phyloP scores from a whole-genome alignment of 2,888 invertebrate genomes.

The Leptinotarsa peninsularis region DNA sequence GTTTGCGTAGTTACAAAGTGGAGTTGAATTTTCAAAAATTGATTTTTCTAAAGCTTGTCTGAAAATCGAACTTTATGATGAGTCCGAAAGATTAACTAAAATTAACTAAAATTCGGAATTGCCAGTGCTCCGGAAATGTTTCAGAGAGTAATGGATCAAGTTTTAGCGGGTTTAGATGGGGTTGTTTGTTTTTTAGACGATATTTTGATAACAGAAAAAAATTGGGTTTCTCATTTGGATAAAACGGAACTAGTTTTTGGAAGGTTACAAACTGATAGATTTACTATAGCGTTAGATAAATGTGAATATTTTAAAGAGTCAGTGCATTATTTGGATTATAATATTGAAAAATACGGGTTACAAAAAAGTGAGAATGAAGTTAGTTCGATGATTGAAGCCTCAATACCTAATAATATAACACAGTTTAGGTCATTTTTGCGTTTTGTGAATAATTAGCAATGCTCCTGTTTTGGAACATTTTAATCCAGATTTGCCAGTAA shows the following conservation, averaged over 20 bases:
- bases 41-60: too few species aligned
- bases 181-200: too few species aligned
- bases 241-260: constrained; percentile 49
- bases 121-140: constrained; percentile 55
- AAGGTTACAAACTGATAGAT: constrained; percentile 47
- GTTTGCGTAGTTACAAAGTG: too few species aligned
- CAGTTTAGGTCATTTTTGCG: constrained; percentile 15
- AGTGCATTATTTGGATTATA: constrained; percentile 56
- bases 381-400: constrained; percentile 40
- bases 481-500: too few species aligned
- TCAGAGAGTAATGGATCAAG: constrained; percentile 41
- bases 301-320: constrained; percentile 57
- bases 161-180: too few species aligned
- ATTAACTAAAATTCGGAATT: constrained; percentile 59
- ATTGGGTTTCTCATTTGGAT: constrained; percentile 45
- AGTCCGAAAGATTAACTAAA: constrained; percentile 51
- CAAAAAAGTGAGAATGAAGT: constrained; percentile 30
- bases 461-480: too few species aligned
- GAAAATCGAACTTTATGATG: constrained; percentile 53
- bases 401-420: constrained; percentile 9
- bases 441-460: too few species aligned
- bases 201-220: neutral
- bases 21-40: too few species aligned
- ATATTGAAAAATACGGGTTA: constrained; percentile 44
- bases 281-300: constrained; percentile 55